Percentiles rank a stretch among this genome's conserved stretches.
Evolutionary conservation across 1,140 invertebrate genomes (phyloP).

Genomic region (Halictus rubicundus): DNA sequence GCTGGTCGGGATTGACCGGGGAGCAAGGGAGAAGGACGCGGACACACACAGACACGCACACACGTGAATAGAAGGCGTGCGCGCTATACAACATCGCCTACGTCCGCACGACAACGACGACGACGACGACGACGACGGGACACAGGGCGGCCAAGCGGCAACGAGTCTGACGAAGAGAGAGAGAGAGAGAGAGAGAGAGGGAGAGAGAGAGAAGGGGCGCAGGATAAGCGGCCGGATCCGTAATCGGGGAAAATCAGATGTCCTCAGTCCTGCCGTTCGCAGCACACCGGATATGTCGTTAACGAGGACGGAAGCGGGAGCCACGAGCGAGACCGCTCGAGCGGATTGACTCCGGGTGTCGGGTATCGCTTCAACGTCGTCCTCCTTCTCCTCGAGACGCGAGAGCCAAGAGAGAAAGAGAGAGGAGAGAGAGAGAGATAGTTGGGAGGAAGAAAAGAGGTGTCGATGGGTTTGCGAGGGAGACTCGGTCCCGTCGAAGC

Average conservation of each 20-base stretch:
- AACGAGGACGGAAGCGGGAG: background rate
- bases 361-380: background rate
- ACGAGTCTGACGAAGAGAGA: background rate
- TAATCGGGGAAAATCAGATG: conserved; percentile 29
- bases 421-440: too few species aligned
- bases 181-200: background rate
- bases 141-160: background rate
- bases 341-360: background rate
- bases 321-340: background rate
- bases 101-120: background rate
- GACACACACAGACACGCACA: too few species aligned
- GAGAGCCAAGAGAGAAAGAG: too few species aligned
- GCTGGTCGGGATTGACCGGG: conserved; percentile 33
- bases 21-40: background rate
- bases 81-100: conserved; percentile 4
- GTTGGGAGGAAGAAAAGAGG: too few species aligned
- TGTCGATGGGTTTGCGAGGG: conserved; percentile 29
- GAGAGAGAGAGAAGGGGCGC: background rate
- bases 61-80: background rate
- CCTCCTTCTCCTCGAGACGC: too few species aligned
- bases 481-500: conserved; percentile 27
- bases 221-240: background rate
- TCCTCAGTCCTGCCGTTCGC: conserved; percentile 10
- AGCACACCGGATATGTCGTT: conserved; percentile 26
- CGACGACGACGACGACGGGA: background rate